phyloP scores from a whole-genome alignment of 2,888 invertebrate genomes.

The Plutella xylostella region DNA sequence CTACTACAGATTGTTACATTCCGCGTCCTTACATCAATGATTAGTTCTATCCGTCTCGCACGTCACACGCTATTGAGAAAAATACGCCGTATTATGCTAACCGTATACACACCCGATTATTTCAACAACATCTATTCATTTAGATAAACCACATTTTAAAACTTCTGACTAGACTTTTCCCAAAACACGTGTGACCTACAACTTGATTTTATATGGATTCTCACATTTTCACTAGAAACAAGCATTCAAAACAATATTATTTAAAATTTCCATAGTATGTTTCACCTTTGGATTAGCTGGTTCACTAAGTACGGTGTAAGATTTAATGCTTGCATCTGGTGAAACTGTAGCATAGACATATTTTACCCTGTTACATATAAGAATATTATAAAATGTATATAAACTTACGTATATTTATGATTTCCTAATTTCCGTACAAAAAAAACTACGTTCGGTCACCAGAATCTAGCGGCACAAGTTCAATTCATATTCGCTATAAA shows the following conservation, averaged over 20 bases:
- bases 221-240: background rate
- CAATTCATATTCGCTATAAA: too few relatives aligned
- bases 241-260: background rate
- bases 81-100: conserved; percentile 12
- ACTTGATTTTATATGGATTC: too few relatives aligned
- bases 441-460: too few relatives aligned
- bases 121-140: conserved; percentile 1
- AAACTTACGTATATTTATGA: too few relatives aligned
- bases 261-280: background rate
- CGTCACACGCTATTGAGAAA: conserved; percentile 8
- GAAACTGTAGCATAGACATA: too few relatives aligned
- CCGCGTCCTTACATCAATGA: conserved; percentile 12
- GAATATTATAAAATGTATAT: too few relatives aligned
- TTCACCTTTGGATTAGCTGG: background rate
- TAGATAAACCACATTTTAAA: background rate
- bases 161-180: conserved; percentile 24
- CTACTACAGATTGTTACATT: conserved; percentile 23
- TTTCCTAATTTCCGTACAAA: too few relatives aligned
- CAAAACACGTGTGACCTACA: conserved; percentile 21
- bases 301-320: too few relatives aligned
- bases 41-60: background rate
- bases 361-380: too few relatives aligned
- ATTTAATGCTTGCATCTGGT: too few relatives aligned
- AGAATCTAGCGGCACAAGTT: too few relatives aligned
- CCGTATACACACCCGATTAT: conserved; percentile 2